Base-by-base conservation (phyloP, 2,113 vertebrate species). In the Marmota monax region DNA sequence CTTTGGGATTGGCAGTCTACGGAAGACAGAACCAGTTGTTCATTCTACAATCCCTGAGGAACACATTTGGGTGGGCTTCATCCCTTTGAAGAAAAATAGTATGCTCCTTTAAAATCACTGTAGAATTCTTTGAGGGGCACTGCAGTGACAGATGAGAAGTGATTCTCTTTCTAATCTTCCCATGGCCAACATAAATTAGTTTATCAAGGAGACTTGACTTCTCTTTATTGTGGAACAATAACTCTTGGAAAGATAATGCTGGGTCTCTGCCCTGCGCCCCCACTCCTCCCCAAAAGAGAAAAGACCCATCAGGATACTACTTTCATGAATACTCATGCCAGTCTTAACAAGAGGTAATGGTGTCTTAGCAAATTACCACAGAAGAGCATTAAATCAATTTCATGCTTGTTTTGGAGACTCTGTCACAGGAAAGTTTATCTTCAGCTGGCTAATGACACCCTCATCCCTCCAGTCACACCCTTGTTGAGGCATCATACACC, bases 181-280 rank as follows among this genome's bases (percentile, higher is more conserved):
- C 37, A 58, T 3, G 83, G 53, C 17, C 23, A 61, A 12, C 63
- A 11, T 83, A 51, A 85, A 37, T 82, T 69, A 65, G 16, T 29
- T 25, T 13, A 63, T 42, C 39, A 48, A 25, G 22, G 32, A 83
- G 8, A 69, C 25, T 70, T 73, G 27, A 70, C 39, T 83, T 13
- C 56, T 79, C 51, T 32, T 95, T 88, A 74, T 29, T 34, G 10
- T 93, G 85, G 48, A 39, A 37, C 3, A 83, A 3, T 42, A 82
- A 84, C n/a, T 95, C 70, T 77, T 85, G 22, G 74, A 84, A 93
- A 79, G 45, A 23, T 84, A 42, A 84, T 73, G 92, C n/a, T 78
- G 56, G 45, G 45, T 45, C 45, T 45, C 45, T 45, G 45, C 45
- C 45, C 45, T 45, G 45, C 7, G 7, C 1, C 6, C 7, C 45